Evolutionary conservation across 2,888 invertebrate species (phyloP), one percentile per base, ranked within the genome.

Genomic region (Euphydryas editha): DNA sequence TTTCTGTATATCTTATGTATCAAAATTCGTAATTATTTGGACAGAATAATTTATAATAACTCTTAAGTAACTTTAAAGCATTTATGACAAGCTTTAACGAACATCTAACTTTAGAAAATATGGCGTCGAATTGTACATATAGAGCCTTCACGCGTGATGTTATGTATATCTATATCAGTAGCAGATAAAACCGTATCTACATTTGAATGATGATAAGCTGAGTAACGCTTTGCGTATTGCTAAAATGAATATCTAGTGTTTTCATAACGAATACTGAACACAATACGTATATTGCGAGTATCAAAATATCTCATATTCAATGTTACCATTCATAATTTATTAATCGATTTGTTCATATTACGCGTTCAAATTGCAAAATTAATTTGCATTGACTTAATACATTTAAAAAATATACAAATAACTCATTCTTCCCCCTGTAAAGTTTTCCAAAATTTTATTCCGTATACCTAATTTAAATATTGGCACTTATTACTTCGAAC

Each of bases 111-210:
- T 66, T 58, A 66, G 51, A 69, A 51, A 70, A 67, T 86, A 87
- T 87, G 87, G 87, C 88, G 83, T 77, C 75, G 75, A 71, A 73
- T 81, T 84, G 80, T 83, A 81, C 77, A 78, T 75, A 69, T 62
- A 49, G 56, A 57, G 51, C 66, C 58, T 47, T 44, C 54, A 39
- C 46, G 59, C 51, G 55, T 62, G 68, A 61, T 66, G 44, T 62
- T 55, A 46, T 17, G 56, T 57, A 66, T 65, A 62, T 62, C 42
- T 66, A 62, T 70, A 70, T 70, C 65, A 62, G 67, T 59, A 61
- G 62, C 56, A 66, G 65, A 65, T 68, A 58, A 66, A 57, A 68
- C 51, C 59, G 21, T 72, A 73, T 72, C 74, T 69, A 60, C 57
- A 64, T 36, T 59, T 62, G 30, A 67, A 64, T 58, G 62, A 44